Evolutionary conservation across 2,888 invertebrate genomes (phyloP), one percentile per base, ranked within the genome.

Genomic region (Platerodrilus igneus): DNA sequence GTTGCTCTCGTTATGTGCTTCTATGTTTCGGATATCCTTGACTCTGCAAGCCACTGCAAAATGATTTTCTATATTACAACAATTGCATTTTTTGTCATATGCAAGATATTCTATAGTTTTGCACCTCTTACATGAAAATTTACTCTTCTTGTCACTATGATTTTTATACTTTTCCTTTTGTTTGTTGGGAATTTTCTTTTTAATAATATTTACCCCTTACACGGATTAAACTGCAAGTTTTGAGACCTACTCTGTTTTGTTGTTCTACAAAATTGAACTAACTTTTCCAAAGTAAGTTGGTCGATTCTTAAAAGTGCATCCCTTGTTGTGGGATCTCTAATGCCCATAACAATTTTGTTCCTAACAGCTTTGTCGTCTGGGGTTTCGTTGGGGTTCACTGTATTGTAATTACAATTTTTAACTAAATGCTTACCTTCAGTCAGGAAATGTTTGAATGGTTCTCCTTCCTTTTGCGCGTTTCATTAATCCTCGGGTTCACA

Each of bases 401-500:
- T 20, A 18, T 31, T 41, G 20, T 41, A 31, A 19, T 39, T 33
- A 11, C 39, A 5, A 13, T 11, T 7, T 25, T 14, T 44, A 45
- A 10, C 47, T 3, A 25, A 14, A 14, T 27, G 27, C n/a, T n/a
- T n/a, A n/a, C n/a, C n/a, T n/a, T 27, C 45, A 7, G 51, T 50
- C 17, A 53, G 16, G 21, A 53, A 55, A 23, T 56, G 48, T 21
- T 55, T 52, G 20, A 56, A 53, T 2, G 26, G 17, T 28, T 52
- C 53, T 7, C 44, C 48, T 42, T 53, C 48, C 27, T 48, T 50
- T 29, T 52, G 49, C 6, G 13, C 30, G 23, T 48, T 40, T 42
- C 47, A 55, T 22, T 43, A 46, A 37, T 55, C 19, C 47, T 14
- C 8, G 55, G 51, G 18, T 51, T 53, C 3, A 52, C 53, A 37